These are phyloP conservation scores for Ctenoplectra terminalis DNA, from an alignment of 1,140 invertebrate genomes.

Conservation along the genomic window DNA sequence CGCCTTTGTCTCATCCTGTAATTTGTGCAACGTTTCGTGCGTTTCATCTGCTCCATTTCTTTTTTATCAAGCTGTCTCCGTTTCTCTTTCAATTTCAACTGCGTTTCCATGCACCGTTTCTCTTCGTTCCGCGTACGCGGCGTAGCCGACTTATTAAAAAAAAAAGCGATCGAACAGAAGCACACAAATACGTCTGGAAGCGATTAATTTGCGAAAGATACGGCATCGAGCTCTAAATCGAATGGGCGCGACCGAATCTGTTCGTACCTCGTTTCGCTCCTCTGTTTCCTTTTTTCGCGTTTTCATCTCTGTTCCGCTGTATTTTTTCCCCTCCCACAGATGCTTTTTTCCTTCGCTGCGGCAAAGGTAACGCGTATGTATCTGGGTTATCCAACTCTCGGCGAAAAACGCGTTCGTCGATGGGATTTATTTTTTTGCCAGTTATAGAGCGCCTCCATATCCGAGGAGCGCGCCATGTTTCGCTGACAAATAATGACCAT, in stretches of 20 bases:
- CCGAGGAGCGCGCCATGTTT: neutral
- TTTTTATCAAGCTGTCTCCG: neutral
- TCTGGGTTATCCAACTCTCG: conserved; percentile 28
- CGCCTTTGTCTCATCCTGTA: conserved; percentile 33
- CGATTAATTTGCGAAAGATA: conserved; percentile 56
- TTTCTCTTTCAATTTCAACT: neutral
- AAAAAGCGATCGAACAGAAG: neutral
- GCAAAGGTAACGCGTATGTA: conserved; percentile 21
- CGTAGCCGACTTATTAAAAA: neutral
- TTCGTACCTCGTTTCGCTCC: neutral
- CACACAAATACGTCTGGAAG: neutral
- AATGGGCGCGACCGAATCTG: conserved; percentile 30
- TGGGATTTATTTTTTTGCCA: conserved; percentile 31
- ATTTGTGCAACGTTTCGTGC: conserved; percentile 32
- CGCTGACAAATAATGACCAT: conserved; percentile 34
- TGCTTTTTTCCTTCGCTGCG: neutral
- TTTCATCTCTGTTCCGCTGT: neutral
- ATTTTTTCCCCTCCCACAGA: neutral
- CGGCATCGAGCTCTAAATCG: conserved; percentile 27
- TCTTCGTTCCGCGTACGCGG: neutral
- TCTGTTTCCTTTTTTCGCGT: neutral
- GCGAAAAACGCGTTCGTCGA: conserved; percentile 14
- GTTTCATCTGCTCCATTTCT: conserved; percentile 4
- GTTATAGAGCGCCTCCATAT: neutral
- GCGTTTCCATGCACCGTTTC: neutral